Evolutionary conservation across 2,888 invertebrate species (phyloP).

Genomic region (Eilema depressum): DNA sequence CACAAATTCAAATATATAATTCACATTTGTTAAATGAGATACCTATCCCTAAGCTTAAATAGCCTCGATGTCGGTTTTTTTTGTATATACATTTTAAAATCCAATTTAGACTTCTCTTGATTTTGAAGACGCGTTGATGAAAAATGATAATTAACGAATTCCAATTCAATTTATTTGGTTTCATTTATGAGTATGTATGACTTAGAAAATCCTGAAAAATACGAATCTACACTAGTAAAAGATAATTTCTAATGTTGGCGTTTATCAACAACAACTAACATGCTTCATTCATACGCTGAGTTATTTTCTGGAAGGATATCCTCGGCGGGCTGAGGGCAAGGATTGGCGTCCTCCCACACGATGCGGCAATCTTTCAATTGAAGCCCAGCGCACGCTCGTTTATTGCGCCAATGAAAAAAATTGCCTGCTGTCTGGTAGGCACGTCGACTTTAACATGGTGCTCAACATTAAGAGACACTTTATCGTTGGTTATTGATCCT

Average conservation of each 20-base stretch:
- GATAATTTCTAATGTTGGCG: not conserved
- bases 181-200: not conserved
- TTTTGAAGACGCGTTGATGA: not conserved
- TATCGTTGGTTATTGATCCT: constrained; percentile 8
- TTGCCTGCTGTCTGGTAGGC: constrained; percentile 64
- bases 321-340: constrained; percentile 78
- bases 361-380: constrained; percentile 83
- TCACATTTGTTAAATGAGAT: too few relatives aligned
- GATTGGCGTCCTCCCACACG: constrained; percentile 82
- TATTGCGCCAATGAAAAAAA: constrained; percentile 85
- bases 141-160: not conserved
- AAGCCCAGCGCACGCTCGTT: constrained; percentile 74
- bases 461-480: constrained; percentile 26
- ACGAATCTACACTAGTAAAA: not conserved
- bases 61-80: not conserved
- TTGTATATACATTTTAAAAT: not conserved
- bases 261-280: constrained; percentile 18
- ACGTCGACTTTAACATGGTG: constrained; percentile 40
- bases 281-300: constrained; percentile 58
- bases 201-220: not conserved
- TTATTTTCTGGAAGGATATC: constrained; percentile 86
- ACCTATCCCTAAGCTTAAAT: not conserved
- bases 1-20: too few relatives aligned
- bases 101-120: not conserved
- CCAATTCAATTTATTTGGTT: not conserved